Base-by-base conservation (phyloP, 2,797 vertebrate genomes). In the Salmo trutta region DNA sequence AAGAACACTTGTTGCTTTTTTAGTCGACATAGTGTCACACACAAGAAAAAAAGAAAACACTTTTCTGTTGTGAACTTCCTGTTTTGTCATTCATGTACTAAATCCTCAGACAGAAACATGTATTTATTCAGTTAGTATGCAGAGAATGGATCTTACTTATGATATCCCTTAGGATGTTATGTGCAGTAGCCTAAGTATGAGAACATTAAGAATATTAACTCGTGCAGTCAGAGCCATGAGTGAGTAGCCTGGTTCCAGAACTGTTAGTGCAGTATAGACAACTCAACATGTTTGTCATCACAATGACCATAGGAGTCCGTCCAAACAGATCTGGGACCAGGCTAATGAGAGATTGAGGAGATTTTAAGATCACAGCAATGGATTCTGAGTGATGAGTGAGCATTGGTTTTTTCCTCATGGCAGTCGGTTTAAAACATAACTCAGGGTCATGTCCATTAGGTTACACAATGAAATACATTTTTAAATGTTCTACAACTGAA, bases 61-160 rank as follows among this genome's bases (percentile, higher is more conserved):
- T 66, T 27, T 59, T 4, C 52, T 41, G 54, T 64, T 70, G 36
- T 75, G 69, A 33, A 54, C 33, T 80, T 74, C 64, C 41, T 54
- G 64, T 16, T 54, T 75, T 62, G 29, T 31, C 56, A 17, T 52
- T 31, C 31, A 70, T 71, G 36, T 17, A 65, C 51, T 15, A 21
- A 24, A 21, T 53, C 47, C 41, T 47, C 66, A 33, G 15, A 19
- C 66, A 33, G 29, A 67, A 64, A 29, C 27, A 67, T 19, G 3
- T 12, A 15, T 12, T 15, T 16, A 16, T 67, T 67, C 15, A 17
- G 66, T 67, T 8, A 31, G 12, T 19, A 33, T 67, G 27, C 27
- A 19, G 15, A 65, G 62, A 67, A 27, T 0, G 29, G 17, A 67
- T 15, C 27, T 31, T 31, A 59, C 19, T 16, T 14, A 17, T 36